Base-by-base conservation (phyloP, 2,888 invertebrate genomes). In the Nematopogon swammerdamellus region DNA sequence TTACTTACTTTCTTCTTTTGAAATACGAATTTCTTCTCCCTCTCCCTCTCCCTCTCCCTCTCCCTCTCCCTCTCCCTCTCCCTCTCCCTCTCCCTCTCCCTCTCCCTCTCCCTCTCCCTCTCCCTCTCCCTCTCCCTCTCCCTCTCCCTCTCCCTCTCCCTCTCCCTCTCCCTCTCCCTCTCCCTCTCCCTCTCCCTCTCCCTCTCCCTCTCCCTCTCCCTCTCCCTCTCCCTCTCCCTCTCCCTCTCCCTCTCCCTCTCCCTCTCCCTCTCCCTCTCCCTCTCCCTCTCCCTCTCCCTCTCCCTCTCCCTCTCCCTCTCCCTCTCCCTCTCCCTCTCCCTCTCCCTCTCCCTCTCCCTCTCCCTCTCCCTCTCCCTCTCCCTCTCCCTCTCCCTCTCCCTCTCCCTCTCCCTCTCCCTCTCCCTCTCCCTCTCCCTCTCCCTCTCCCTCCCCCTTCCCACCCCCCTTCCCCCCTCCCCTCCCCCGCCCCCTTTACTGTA, bases 401-500 rank as follows among this genome's bases (percentile, higher is more conserved):
- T 47, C 18, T 8, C 30, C 46, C 47, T 47, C 50, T 25, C 48
- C 46, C 11, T 47, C 53, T 51, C 53, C 53, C 51, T 53, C 53
- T 51, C 53, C 53, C 51, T 53, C 53, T 51, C 53, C 53, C 51
- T 53, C 53, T 51, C 53, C 53, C 51, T 53, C 53, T 51, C 53
- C 53, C 51, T 53, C 53, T 51, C 53, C 53, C 51, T 53, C 53
- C 47, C 53, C 53, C 51, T 53, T 53, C 47, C 50, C 53, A 51
- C 55, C 53, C 51, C 53, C 53, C 51, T 53, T 53, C 51, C 53
- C 53, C 51, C 55, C 53, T 54, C 53, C 53, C 51, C 55, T 53
- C 51, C 53, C 53, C 51, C 55, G 54, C 51, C 53, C n/a, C n/a
- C n/a, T n/a, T n/a, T n/a, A n/a, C n/a, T n/a, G n/a, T n/a, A n/a